A percentile compares a stretch with the other conserved stretches of the same genome.
Evolutionary conservation across 2,797 vertebrate species (phyloP).

Genomic region (Coilia nasus): DNA sequence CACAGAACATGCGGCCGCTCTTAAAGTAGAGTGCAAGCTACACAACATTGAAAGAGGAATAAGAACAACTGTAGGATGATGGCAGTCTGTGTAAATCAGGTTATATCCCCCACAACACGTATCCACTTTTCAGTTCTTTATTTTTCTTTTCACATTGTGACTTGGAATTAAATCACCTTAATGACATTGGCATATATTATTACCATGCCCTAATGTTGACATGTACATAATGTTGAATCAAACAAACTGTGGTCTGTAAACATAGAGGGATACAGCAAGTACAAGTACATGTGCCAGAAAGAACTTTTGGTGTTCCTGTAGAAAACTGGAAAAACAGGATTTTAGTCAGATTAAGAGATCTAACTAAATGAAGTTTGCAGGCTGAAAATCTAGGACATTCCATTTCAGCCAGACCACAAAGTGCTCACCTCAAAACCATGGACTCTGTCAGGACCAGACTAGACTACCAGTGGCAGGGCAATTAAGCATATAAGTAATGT

Average conservation of each 20-base stretch:
- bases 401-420: not conserved
- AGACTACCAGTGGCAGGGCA: not conserved
- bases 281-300: not conserved
- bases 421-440: not conserved
- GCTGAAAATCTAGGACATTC: not conserved
- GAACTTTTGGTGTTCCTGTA: not conserved
- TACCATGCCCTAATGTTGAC: not conserved
- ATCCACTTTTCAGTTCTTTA: not conserved
- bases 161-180: too few species aligned
- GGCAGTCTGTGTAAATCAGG: not conserved
- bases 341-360: not conserved
- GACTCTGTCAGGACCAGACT: not conserved
- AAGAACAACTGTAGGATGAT: not conserved
- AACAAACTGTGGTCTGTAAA: not conserved
- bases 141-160: not conserved
- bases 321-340: slow-evolving; percentile 12
- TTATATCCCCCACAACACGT: not conserved
- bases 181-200: too few species aligned
- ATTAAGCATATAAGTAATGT: not conserved
- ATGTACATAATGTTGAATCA: not conserved
- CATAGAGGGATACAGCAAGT: not conserved
- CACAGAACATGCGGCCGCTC: not conserved
- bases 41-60: not conserved
- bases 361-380: not conserved
- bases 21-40: not conserved